Percentiles rank a stretch among this genome's conserved stretches.
Conservation (phyloP, 2,797 vertebrate genomes). For the Echiichthys vipera region DNA sequence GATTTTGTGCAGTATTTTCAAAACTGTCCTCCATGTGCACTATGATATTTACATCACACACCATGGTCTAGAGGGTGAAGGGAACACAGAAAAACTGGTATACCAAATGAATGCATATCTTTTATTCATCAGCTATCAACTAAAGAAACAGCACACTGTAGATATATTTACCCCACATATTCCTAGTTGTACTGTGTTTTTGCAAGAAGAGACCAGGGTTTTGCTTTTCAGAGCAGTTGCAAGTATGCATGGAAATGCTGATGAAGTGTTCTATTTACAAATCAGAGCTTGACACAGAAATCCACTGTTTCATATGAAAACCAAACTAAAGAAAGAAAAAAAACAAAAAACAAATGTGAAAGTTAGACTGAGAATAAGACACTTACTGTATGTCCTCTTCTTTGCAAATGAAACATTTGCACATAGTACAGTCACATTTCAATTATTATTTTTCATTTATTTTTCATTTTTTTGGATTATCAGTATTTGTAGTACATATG, state of each 20-base stretch:
- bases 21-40: conserved; percentile 45
- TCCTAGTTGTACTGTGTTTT: conserved; percentile 70
- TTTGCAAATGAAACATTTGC: conserved; percentile 53
- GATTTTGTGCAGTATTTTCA: conserved; percentile 45
- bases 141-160: conserved; percentile 77
- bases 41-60: conserved; percentile 47
- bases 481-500: conserved; percentile 42
- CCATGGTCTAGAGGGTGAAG: conserved; percentile 41
- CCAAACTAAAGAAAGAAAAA: conserved; percentile 14
- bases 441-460: too few relatives aligned
- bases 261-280: conserved; percentile 79
- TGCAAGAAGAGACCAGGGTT: conserved; percentile 58
- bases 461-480: conserved; percentile 53
- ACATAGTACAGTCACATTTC: conserved; percentile 52
- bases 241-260: conserved; percentile 66
- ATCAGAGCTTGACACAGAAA: conserved; percentile 63
- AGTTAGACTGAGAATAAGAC: conserved; percentile 45
- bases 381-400: conserved; percentile 38
- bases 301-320: conserved; percentile 58
- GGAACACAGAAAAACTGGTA: conserved; percentile 65
- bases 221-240: conserved; percentile 65
- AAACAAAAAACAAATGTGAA: conserved; percentile 38
- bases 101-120: conserved; percentile 80
- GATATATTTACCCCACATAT: conserved; percentile 78
- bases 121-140: conserved; percentile 82